phyloP scores from a whole-genome alignment of 2,113 vertebrate species.

The Noturus placidus region DNA sequence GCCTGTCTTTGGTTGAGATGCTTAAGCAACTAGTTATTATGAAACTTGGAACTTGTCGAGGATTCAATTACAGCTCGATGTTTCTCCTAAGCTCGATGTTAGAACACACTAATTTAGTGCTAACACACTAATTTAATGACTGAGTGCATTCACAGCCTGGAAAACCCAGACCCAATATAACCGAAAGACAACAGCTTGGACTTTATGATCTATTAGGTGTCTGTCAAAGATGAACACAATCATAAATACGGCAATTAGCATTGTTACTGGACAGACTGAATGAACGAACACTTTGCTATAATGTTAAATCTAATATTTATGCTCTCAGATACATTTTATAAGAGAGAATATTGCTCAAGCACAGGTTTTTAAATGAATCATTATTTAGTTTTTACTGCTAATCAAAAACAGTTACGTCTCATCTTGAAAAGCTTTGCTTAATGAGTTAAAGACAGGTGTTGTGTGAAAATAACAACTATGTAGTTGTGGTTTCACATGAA shows the following conservation, averaged over 20 bases:
- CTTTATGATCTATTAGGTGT: conserved; percentile 25
- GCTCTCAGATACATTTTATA: not conserved
- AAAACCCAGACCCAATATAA: conserved; percentile 21
- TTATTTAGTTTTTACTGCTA: not conserved
- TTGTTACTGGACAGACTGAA: not conserved
- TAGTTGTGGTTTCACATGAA: not conserved
- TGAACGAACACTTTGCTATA: not conserved
- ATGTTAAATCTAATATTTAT: not conserved
- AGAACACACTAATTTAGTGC: conserved; percentile 17
- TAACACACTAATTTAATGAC: conserved; percentile 38
- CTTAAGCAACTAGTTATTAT: conserved; percentile 45
- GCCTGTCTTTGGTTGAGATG: conserved; percentile 36
- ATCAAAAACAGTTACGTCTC: not conserved
- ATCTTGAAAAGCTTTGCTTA: not conserved
- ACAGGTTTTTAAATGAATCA: not conserved
- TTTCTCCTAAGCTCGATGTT: not conserved
- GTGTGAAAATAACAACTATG: not conserved
- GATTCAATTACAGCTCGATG: conserved; percentile 29
- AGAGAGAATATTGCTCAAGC: not conserved
- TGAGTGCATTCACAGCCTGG: conserved; percentile 29
- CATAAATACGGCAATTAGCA: conserved; percentile 6
- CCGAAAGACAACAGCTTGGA: not conserved
- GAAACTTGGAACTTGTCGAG: conserved; percentile 29
- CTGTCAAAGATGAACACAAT: not conserved
- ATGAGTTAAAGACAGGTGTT: not conserved